Conservation (phyloP, 2,888 invertebrate genomes). For the Drosophila rubida region DNA sequence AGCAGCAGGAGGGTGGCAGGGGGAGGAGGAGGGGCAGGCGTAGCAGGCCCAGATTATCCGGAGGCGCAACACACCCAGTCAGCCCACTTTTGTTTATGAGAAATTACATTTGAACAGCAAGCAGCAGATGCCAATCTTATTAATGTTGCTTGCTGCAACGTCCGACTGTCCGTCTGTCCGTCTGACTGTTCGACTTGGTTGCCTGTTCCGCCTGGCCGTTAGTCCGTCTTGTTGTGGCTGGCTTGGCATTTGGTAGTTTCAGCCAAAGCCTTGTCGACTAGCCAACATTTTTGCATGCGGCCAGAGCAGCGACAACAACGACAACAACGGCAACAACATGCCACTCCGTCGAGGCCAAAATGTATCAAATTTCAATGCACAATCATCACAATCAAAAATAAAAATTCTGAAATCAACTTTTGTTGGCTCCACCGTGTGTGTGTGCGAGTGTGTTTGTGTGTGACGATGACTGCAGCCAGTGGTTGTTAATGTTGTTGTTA, state of each 20-base stretch:
- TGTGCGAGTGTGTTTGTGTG: too few relatives aligned
- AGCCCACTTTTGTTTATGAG: conserved; percentile 77
- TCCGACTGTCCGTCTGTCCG: conserved; percentile 2
- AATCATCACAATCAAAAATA: conserved; percentile 83
- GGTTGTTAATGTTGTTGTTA: conserved; percentile 31
- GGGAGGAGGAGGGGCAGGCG: conserved; percentile 7
- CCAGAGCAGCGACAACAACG: too few relatives aligned
- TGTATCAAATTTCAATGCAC: conserved; percentile 84
- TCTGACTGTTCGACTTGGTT: too few relatives aligned
- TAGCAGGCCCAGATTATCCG: conserved; percentile 22
- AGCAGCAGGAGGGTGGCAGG: conserved; percentile 3
- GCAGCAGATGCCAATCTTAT: conserved; percentile 79
- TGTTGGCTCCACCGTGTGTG: conserved; percentile 43
- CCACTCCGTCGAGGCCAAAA: conserved; percentile 73
- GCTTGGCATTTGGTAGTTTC: conserved; percentile 54
- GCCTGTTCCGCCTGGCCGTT: conserved; percentile 6
- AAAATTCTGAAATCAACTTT: conserved; percentile 80
- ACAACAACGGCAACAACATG: conserved; percentile 18
- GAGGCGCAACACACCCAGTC: conserved; percentile 64
- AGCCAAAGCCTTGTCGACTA: conserved; percentile 74
- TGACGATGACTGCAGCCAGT: conserved; percentile 55
- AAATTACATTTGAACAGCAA: conserved; percentile 78
- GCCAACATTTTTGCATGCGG: conserved; percentile 77
- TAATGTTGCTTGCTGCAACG: conserved; percentile 67
- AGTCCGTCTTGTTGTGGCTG: conserved; percentile 18